Evolutionary conservation across 2,113 vertebrate species (phyloP), one percentile per base, ranked within the genome.

Genomic region (Aspiorhynchus laticeps): DNA sequence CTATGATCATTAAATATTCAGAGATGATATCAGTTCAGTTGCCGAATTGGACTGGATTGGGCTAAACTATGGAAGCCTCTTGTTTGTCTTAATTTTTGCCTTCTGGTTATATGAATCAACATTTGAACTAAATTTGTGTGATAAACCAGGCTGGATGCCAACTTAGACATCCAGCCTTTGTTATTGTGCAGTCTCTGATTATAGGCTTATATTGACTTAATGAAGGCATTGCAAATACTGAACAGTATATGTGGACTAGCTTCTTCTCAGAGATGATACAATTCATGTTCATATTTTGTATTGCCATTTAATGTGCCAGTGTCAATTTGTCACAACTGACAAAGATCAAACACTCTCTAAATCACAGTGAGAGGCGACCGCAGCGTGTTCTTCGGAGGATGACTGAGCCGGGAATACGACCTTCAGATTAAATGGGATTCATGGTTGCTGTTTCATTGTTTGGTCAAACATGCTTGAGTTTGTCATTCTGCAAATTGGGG

Each of bases 201-300:
- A 94, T 93, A 93, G 90, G 90, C 83, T 94, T 92, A 93, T 93
- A 93, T 43, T 6, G 90, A 82, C 91, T 43, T 92, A 93, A 94
- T 94, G 89, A 93, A 91, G 91, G 93, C 93, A 93, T 93, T 90
- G 91, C 71, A 91, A 93, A 93, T 94, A 94, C 90, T 90, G 90
- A 76, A 83, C 91, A 92, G 90, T 93, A 93, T 94, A 94, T 93
- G 93, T 61, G 21, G 46, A 4, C 31, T 15, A 28, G 93, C 85
- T 53, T 67, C 89, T 91, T 90, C 91, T 86, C 90, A 89, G 91
- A 93, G 91, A 92, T 93, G 88, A 88, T 91, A 91, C 93, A 95
- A 94, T 93, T 94, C 94, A 89, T 92, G 94, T 43, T 93, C 92
- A 90, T 89, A 90, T 88, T 28, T 91, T 69, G 85, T 92, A 91